Base-by-base conservation (phyloP, 92 coral and sea anemone species). In the Siderastrea radians region DNA sequence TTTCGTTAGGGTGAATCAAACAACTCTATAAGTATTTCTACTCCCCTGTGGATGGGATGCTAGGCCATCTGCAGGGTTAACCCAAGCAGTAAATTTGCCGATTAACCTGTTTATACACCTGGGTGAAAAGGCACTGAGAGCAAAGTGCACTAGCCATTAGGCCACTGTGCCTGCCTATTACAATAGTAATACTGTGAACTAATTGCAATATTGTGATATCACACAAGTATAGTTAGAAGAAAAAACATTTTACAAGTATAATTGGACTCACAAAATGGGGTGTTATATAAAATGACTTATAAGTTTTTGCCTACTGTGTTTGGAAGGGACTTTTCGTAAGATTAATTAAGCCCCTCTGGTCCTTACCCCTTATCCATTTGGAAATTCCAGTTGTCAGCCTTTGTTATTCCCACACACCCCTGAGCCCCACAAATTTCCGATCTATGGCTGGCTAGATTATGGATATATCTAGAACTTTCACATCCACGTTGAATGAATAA, bases 401-500 rank as follows among this genome's bases (percentile, higher is more conserved):
- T 63, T 16, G 72, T 67, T 47, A 67, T 67, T 67, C 72, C 72
- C 72, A 63, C 45, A 67, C 72, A 67, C 72, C 47, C 72, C 72
- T 67, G 49, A 26, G 38, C 43, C 43, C 72, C 72, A 67, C 48
- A 49, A 67, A 67, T 38, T 26, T 26, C 68, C 68, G 17, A n/a
- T 63, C 68, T 67, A 26, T 67, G 72, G 72, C 72, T 67, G 72
- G 72, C 72, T 67, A 49, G 72, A 67, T 67, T 67, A 67, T 67
- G 72, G 49, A 67, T 67, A 14, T 67, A 26, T 67, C 43, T 5
- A 4, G 48, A 50, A 80, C 47, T 51, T 73, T 50, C 70, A 66
- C 85, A 66, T 49, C 72, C 85, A 71, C 64, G 65, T 66, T 71
- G 72, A 80, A 66, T 58, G 58, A 61, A 59, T 53, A 80, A 9